phyloP scores from a whole-genome alignment of 2,113 vertebrate genomes.

The Mus pahari region DNA sequence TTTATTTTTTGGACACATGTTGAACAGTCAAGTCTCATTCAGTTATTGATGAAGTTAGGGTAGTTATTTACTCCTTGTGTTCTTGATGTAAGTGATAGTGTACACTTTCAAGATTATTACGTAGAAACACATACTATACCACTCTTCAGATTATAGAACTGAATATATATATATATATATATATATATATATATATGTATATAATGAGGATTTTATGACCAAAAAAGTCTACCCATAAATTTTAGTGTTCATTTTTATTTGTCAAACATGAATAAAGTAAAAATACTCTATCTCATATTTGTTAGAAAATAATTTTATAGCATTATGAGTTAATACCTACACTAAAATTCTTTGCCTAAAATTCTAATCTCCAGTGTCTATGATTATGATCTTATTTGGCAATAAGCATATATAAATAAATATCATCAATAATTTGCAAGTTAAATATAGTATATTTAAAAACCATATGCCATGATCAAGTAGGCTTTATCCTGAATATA shows the following conservation, averaged over 20 bases:
- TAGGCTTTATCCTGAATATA: neutral
- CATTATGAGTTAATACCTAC: neutral
- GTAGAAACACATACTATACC: neutral
- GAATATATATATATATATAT: neutral
- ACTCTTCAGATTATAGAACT: neutral
- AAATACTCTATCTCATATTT: neutral
- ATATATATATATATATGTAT: no score
- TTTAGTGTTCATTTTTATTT: conserved; percentile 1
- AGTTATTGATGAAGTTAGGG: neutral
- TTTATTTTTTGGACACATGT: neutral
- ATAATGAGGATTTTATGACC: neutral
- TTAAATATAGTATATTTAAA: neutral
- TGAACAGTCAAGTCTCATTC: neutral
- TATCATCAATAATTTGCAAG: neutral
- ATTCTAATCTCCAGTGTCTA: neutral
- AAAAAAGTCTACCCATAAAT: neutral
- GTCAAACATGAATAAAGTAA: neutral
- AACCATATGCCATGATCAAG: neutral
- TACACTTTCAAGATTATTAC: neutral
- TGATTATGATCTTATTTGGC: neutral
- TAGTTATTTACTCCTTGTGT: neutral
- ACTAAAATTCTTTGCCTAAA: neutral
- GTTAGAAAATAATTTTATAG: conserved; percentile 1
- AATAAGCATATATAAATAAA: neutral
- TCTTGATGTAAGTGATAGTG: neutral